phyloP scores from a whole-genome alignment of 1,140 invertebrate species.

The Vollenhovia emeryi region DNA sequence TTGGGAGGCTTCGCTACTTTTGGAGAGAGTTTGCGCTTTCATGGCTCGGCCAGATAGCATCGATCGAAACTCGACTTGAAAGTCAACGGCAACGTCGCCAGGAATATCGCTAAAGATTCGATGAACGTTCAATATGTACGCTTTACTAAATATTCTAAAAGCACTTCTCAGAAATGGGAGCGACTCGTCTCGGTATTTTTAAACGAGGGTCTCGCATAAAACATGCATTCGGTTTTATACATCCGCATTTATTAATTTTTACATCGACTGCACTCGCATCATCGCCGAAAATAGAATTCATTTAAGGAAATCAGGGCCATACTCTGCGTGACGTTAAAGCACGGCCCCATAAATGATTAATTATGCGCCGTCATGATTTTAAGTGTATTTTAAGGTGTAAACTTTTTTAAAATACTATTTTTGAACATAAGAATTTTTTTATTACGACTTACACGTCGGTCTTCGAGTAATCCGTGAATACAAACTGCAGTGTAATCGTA shows the following conservation, averaged over 20 bases:
- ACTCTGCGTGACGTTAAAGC: background rate
- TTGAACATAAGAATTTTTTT: background rate
- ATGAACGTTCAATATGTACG: conserved; percentile 12
- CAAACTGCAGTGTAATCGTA: background rate
- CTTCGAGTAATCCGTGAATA: background rate
- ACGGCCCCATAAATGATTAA: background rate
- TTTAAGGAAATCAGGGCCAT: background rate
- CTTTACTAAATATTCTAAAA: conserved; percentile 26
- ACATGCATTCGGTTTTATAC: background rate
- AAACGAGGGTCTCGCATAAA: background rate
- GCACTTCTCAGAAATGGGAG: background rate
- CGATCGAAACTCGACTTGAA: conserved; percentile 40
- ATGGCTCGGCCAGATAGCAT: conserved; percentile 46
- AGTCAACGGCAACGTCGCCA: conserved; percentile 25
- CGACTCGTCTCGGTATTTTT: background rate
- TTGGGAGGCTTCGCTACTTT: conserved; percentile 34
- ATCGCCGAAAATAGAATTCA: background rate
- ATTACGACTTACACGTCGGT: background rate
- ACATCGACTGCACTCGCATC: background rate
- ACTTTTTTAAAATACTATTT: background rate
- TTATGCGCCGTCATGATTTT: background rate
- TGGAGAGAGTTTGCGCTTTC: conserved; percentile 43
- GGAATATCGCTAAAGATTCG: conserved; percentile 22
- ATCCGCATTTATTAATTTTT: conserved; percentile 24
- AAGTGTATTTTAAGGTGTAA: too few relatives aligned